Percentiles rank a stretch among this genome's conserved stretches.
These are phyloP conservation scores for Pseudoatta argentina DNA, from an alignment of 1,140 invertebrate species.

Conservation along the genomic window DNA sequence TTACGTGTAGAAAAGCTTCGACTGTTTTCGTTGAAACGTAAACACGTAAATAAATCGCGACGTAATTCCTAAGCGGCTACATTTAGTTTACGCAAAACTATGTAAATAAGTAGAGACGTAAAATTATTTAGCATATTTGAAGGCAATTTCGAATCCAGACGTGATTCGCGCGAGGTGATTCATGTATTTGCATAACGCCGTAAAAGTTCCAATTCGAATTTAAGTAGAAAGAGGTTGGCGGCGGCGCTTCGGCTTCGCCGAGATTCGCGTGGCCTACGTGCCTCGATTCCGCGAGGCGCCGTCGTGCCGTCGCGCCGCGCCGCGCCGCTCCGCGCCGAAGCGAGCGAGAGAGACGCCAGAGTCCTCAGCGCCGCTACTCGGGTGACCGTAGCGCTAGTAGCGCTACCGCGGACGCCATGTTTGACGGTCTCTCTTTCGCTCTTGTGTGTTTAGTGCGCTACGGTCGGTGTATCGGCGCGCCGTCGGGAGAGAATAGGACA, in stretches of 20 bases:
- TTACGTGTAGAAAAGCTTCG: too few relatives aligned
- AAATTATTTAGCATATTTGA: slow-evolving; percentile 16
- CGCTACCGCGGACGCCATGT: slow-evolving; percentile 76
- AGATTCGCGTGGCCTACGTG: neutral
- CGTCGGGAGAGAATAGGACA: slow-evolving; percentile 24
- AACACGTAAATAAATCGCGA: too few relatives aligned
- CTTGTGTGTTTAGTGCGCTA: slow-evolving; percentile 79
- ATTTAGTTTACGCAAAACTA: neutral
- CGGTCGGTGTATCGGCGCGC: slow-evolving; percentile 34
- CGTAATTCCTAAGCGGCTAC: neutral
- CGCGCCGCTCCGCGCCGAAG: neutral
- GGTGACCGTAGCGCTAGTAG: slow-evolving; percentile 67
- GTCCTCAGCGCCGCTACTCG: slow-evolving; percentile 16
- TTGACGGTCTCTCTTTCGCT: slow-evolving; percentile 75
- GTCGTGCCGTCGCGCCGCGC: neutral
- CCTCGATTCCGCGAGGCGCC: neutral
- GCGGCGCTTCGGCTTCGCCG: neutral
- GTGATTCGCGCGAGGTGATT: slow-evolving; percentile 7
- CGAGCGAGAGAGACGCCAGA: neutral
- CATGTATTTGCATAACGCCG: slow-evolving; percentile 22
- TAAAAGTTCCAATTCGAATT: slow-evolving; percentile 45
- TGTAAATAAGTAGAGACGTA: slow-evolving; percentile 1
- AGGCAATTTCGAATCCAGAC: neutral
- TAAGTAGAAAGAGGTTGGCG: neutral
- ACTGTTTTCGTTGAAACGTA: too few relatives aligned